Evolutionary conservation across 2,113 vertebrate genomes (phyloP).

Genomic region (Hyperoodon ampullatus): DNA sequence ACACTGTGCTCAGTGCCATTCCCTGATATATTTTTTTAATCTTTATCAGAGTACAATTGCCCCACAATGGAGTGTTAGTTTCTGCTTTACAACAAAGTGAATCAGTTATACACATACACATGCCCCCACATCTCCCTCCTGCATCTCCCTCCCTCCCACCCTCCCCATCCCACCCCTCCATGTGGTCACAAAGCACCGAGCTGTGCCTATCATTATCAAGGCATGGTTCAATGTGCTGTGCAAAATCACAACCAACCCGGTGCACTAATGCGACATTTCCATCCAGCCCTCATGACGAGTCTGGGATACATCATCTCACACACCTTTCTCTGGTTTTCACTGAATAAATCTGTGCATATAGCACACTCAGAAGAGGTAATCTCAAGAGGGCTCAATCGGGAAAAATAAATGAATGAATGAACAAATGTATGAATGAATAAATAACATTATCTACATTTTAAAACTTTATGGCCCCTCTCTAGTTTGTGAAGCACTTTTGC

Average conservation of each 20-base stretch:
- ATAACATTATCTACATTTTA: background rate
- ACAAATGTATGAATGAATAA: background rate
- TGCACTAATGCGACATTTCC: background rate
- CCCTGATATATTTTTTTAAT: too few relatives aligned
- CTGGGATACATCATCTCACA: background rate
- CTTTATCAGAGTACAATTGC: too few relatives aligned
- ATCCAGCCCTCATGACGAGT: background rate
- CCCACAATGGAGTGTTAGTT: too few relatives aligned
- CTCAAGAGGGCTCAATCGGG: background rate
- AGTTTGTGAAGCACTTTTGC: background rate
- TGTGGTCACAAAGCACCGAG: too few relatives aligned
- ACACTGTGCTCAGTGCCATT: background rate
- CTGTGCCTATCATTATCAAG: background rate
- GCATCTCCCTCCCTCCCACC: too few relatives aligned
- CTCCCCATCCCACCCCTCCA: too few relatives aligned
- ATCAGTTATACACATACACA: too few relatives aligned
- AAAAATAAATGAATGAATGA: background rate
- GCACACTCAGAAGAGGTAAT: background rate
- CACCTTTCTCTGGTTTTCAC: background rate
- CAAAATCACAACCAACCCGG: background rate
- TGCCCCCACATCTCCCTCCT: too few relatives aligned
- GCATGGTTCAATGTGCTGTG: background rate
- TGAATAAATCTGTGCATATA: background rate
- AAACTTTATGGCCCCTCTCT: background rate
- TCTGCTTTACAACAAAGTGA: too few relatives aligned